Conservation (phyloP, 2,113 vertebrate species). For the Barbus barbus region DNA sequence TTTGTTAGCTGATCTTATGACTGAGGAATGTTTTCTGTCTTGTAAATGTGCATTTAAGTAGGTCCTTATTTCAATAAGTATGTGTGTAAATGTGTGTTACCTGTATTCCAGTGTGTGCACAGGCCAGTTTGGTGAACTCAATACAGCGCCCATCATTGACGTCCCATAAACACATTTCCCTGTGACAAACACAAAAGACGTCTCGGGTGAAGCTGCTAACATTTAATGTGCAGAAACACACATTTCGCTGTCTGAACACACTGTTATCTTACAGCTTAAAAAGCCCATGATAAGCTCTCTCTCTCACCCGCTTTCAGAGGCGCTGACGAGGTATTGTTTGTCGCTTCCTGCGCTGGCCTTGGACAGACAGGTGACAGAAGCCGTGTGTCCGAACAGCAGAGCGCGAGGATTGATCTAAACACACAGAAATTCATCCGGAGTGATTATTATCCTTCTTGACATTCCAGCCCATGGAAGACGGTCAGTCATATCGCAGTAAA, state of each 20-base stretch:
- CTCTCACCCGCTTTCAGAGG: constrained; percentile 92
- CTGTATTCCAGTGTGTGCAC: constrained; percentile 92
- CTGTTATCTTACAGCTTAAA: background rate
- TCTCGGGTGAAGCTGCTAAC: too few species aligned
- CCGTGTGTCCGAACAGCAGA: constrained; percentile 92
- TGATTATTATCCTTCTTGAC: too few species aligned
- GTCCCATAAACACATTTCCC: constrained; percentile 98
- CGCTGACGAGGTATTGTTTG: constrained; percentile 94
- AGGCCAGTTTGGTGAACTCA: constrained; percentile 95
- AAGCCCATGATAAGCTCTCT: background rate
- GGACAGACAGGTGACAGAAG: constrained; percentile 92
- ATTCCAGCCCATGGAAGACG: background rate
- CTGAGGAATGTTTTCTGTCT: background rate
- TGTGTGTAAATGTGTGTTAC: constrained; percentile 59
- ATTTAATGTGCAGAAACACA: too few species aligned
- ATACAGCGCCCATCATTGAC: constrained; percentile 94
- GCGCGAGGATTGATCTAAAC: constrained; percentile 89
- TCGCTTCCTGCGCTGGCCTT: constrained; percentile 88
- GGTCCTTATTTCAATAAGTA: background rate
- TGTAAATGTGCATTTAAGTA: background rate
- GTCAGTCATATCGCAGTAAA: too few species aligned
- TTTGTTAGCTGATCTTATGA: background rate
- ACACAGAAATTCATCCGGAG: background rate
- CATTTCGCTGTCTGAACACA: background rate
- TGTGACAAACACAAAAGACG: constrained; percentile 58